Evolutionary conservation across 1,140 invertebrate species (phyloP), one percentile per base, ranked within the genome.

Genomic region (Dinothrombium tinctorium): DNA sequence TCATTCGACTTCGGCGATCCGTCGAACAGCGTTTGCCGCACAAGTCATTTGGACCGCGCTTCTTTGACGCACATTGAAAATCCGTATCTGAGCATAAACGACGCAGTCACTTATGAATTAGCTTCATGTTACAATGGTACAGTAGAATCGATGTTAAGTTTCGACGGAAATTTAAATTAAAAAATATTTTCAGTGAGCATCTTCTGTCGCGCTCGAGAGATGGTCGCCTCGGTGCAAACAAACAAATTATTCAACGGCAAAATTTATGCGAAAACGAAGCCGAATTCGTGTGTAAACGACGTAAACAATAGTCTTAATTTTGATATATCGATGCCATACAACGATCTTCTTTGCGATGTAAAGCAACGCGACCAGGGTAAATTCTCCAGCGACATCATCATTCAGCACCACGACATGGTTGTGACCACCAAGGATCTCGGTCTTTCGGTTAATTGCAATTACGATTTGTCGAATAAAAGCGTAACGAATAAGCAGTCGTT

Each of bases 341-440:
- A 44, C 32, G 46, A 48, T 17, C 33, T 41, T 3, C 41, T 35
- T 15, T 49, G 48, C 25, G 46, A 45, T 37, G 42, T 48, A 19
- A 44, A 28, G 23, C 48, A 49, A 21, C 12, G 37, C 22, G 29
- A 36, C 12, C 29, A 11, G 7, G 48, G 56, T 41, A 70, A 74
- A 49, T 86, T 82, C 49, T 59, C 80, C 41, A 84, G 82, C 56
- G 80, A 84, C 59, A 76, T 83, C 9, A 74, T 86, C 26, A 84
- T 86, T 51, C 82, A 90, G 56, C 82, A 89, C 59, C 82, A 90
- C 59, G 82, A 89, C 55, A 82, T 79, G 44, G 87, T 90, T 49
- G 80, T 90, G 33, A 90, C 84, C 31, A 84, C 80, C 31, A 81
- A 80, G 4, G 83, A 89, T 67, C 66, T 89, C 49, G 82, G 82